Conservation (phyloP, 2,888 invertebrate genomes). For the Anorthoa munda region DNA sequence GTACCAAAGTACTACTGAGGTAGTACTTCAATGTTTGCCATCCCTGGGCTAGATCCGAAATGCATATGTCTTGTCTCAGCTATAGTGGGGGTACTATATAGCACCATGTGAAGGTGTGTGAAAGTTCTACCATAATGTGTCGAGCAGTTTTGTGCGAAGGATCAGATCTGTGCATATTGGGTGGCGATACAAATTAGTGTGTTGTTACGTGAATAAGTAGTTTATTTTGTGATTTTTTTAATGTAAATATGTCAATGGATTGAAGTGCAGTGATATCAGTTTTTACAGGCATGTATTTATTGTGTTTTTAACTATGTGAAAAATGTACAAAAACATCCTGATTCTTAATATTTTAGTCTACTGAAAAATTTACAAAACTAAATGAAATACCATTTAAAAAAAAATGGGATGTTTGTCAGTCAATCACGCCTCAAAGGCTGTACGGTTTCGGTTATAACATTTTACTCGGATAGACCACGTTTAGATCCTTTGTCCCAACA, state of each 20-base stretch:
- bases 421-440: too few relatives aligned
- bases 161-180: not conserved
- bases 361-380: too few relatives aligned
- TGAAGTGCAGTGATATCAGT: not conserved
- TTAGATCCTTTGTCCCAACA: too few relatives aligned
- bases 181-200: not conserved
- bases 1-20: too few relatives aligned
- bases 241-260: conserved; percentile 6
- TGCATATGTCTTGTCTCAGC: not conserved
- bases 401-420: too few relatives aligned
- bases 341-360: too few relatives aligned
- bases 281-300: conserved; percentile 25
- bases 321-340: too few relatives aligned
- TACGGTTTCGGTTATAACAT: too few relatives aligned
- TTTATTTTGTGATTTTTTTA: not conserved
- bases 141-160: not conserved
- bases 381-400: too few relatives aligned
- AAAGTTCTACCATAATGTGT: conserved; percentile 10
- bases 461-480: too few relatives aligned
- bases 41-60: not conserved
- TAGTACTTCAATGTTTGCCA: not conserved
- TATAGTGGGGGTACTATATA: conserved; percentile 26
- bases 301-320: not conserved
- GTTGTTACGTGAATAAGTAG: not conserved
- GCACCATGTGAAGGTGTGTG: not conserved